A percentile compares a stretch with the other conserved stretches of the same genome.
Evolutionary conservation across 2,113 vertebrate genomes (phyloP).

Genomic region (Oncorhynchus gorbuscha): DNA sequence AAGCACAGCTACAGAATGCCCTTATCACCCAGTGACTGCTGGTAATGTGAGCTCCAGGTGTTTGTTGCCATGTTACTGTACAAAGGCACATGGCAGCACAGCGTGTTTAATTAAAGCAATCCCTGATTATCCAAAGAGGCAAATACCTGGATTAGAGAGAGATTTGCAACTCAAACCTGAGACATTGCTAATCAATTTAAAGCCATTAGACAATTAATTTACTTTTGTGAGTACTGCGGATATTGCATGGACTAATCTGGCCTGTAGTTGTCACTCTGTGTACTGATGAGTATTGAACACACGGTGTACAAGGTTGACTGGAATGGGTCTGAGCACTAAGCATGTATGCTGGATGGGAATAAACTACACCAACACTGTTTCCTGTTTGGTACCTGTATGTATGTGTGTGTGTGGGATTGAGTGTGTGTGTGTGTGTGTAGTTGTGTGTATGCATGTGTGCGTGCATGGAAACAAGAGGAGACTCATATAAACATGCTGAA

Average conservation of each 20-base stretch:
- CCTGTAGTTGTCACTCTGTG: conserved; percentile 54
- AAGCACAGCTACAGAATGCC: not conserved
- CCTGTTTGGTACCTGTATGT: conserved; percentile 6
- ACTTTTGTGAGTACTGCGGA: conserved; percentile 62
- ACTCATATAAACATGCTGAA: too few relatives aligned
- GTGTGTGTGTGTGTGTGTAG: not conserved
- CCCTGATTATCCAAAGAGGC: conserved; percentile 64
- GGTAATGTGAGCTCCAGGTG: conserved; percentile 47
- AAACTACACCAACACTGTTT: conserved; percentile 30
- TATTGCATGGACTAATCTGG: conserved; percentile 62
- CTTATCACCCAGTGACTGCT: not conserved
- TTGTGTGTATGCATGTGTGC: not conserved
- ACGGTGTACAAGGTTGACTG: conserved; percentile 49
- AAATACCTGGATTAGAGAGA: conserved; percentile 72
- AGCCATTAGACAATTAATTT: conserved; percentile 72
- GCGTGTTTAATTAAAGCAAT: conserved; percentile 72
- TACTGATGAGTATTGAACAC: conserved; percentile 64
- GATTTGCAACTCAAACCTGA: conserved; percentile 70
- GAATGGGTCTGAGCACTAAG: conserved; percentile 21
- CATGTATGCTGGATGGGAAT: conserved; percentile 22
- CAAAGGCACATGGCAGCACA: conserved; percentile 43
- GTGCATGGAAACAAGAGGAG: not conserved
- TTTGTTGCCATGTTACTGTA: conserved; percentile 57
- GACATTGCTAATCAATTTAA: conserved; percentile 72
- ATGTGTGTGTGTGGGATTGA: not conserved